phyloP scores from a whole-genome alignment of 2,888 invertebrate genomes.

The Argyra leucocephala region DNA sequence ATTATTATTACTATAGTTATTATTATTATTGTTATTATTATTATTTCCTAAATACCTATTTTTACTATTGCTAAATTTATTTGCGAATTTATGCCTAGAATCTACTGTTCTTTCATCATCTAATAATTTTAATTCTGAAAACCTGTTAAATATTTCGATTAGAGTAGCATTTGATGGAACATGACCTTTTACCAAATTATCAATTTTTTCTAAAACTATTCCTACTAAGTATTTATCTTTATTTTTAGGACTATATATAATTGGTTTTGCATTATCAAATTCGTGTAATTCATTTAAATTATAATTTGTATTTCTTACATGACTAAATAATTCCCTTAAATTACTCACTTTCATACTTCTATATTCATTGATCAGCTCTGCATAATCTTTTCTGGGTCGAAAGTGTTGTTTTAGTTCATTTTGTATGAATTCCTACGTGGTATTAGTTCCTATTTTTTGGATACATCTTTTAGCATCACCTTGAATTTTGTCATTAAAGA shows the following conservation, averaged over 20 bases:
- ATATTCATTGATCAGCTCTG: not conserved
- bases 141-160: constrained; percentile 2
- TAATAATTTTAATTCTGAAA: constrained; percentile 7
- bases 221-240: not conserved
- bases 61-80: too few relatives aligned
- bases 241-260: constrained; percentile 9
- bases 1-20: too few relatives aligned
- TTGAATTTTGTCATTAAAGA: not conserved
- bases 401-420: not conserved
- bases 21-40: too few relatives aligned
- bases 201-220: constrained; percentile 16
- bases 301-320: not conserved
- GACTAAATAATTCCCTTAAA: not conserved
- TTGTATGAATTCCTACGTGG: not conserved
- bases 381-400: not conserved
- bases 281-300: not conserved
- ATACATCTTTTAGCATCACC: not conserved
- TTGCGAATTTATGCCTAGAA: not conserved
- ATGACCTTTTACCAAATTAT: constrained; percentile 11
- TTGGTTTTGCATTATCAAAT: constrained; percentile 8
- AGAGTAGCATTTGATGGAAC: constrained; percentile 8
- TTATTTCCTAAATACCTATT: too few relatives aligned
- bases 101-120: not conserved
- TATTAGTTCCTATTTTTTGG: not conserved
- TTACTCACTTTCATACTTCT: not conserved